Evolutionary conservation across 2,113 vertebrate species (phyloP), one percentile per base, ranked within the genome.

Genomic region (Laticauda laticaudata): DNA sequence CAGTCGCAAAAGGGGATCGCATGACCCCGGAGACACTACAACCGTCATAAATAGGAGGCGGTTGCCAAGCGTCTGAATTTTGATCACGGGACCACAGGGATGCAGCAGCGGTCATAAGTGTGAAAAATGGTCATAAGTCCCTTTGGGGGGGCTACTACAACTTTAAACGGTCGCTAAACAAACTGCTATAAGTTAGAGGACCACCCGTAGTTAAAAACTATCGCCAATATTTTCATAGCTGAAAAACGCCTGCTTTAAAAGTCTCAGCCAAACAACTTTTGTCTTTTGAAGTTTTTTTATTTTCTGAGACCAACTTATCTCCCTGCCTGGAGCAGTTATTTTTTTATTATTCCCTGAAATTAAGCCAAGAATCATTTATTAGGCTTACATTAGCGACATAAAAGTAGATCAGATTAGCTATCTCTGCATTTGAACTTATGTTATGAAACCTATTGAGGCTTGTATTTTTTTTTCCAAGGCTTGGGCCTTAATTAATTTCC

Each of bases 381-480:
- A 95, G 94, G 94, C 89, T 95, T 87, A 96, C 94, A 95, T 95
- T 94, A 96, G 93, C 94, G 88, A 94, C 95, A 95, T 90, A 94
- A 43, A 96, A 95, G 95, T 93, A 95, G 96, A 93, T 94, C 95
- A 95, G 92, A 94, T 95, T 95, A 93, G 93, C 97, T 96, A 97
- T 94, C 96, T 94, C 94, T 92, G 95, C 95, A 92, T 96, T 96
- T 93, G 21, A 91, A 94, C 55, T 92, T 93, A 93, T 95, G 96
- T 97, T 95, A 97, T 95, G 96, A 96, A 96, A 96, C 96, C 95
- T 96, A 96, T 96, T 94, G 95, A 87, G 93, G 96, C 93, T 26
- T 81, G 20, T 53, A 54, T 55, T n/a, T 43, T 24, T n/a, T 48
- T 48, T 8, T 0, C 48, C 26, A 55, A 95, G 95, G 96, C 39